A percentile compares a stretch with the other conserved stretches of the same genome.
These are phyloP conservation scores for Tokudaia tokunoshimensis DNA, from an alignment of 2,797 vertebrate genomes.

Conservation along the genomic window DNA sequence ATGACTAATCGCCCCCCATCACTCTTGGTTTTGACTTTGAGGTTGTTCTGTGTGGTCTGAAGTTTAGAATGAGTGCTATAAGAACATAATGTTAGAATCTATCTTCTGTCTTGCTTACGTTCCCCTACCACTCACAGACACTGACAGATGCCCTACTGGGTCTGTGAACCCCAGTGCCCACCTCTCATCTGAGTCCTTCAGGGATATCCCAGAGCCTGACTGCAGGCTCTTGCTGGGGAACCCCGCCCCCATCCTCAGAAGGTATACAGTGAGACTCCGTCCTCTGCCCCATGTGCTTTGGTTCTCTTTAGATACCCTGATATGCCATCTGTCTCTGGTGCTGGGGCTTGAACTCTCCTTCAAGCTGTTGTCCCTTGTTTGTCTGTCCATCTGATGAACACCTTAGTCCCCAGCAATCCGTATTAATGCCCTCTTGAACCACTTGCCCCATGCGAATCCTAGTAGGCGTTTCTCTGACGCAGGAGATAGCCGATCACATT, in stretches of 20 bases:
- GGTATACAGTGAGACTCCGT: too few relatives aligned
- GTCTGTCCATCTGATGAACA: neutral
- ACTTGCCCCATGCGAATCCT: neutral
- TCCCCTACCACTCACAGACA: neutral
- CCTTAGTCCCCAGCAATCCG: neutral
- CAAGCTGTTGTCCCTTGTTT: neutral
- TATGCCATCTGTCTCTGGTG: neutral
- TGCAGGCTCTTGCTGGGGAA: neutral
- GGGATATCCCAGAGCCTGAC: neutral
- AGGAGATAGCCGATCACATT: neutral
- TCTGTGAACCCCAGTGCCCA: neutral
- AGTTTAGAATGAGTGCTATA: neutral
- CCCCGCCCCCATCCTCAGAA: neutral
- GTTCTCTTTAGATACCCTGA: neutral
- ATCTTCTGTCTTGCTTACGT: neutral
- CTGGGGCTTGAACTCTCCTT: neutral
- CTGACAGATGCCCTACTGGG: neutral
- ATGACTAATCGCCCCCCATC: neutral
- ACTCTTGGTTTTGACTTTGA: neutral
- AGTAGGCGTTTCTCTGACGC: neutral
- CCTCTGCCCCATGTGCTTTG: too few relatives aligned
- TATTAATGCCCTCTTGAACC: neutral
- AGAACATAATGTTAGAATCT: neutral
- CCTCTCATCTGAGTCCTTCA: neutral
- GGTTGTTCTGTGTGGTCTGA: neutral